Evolutionary conservation across 92 coral and sea anemone genomes (phyloP), one percentile per base, ranked within the genome.

Genomic region (Zoanthus gigantus): DNA sequence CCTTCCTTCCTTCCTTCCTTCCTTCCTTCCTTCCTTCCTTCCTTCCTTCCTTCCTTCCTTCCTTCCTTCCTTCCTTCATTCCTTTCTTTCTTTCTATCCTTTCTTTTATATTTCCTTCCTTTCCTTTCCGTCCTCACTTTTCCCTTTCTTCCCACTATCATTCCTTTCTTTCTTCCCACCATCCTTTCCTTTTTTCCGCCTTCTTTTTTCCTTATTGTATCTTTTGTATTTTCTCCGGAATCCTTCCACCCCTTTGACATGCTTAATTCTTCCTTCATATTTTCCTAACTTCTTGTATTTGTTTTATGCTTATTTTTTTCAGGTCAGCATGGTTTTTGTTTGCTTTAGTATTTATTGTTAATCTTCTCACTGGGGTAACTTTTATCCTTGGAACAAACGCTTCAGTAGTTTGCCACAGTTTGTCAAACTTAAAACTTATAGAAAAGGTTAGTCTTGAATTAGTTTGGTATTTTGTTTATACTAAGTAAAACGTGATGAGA

Each of bases 371-470:
- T 80, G 85, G 74, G 18, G 8, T 80, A 37, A 63, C 57, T 18
- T 80, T 80, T 80, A 23, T 80, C 66, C 85, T 80, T 45, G 85
- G 85, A 48, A 65, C 74, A 46, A 80, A 80, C 23, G 72, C 57
- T 4, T 66, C 85, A 18, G 85, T 80, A 52, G 61, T 80, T 37
- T 80, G 85, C 73, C 60, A 80, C 44, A 80, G 85, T 44, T 45
- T 30, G 12, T n/a, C 60, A 12, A 28, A 80, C 71, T 45, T 65
- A 11, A 13, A 66, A 12, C 74, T 80, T 13, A 18, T 80, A 11
- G 85, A 80, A 45, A 80, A 80, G 58, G 85, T 80, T 44, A 17
- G 85, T 18, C 11, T 28, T 37, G 34, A 32, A 9, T 12, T n/a
- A 47, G 30, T 2, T 50, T 76, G 37, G n/a, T 23, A 34, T 67